These are phyloP conservation scores for Aspidapion aeneum DNA, from an alignment of 2,888 invertebrate species.

Conservation along the genomic window DNA sequence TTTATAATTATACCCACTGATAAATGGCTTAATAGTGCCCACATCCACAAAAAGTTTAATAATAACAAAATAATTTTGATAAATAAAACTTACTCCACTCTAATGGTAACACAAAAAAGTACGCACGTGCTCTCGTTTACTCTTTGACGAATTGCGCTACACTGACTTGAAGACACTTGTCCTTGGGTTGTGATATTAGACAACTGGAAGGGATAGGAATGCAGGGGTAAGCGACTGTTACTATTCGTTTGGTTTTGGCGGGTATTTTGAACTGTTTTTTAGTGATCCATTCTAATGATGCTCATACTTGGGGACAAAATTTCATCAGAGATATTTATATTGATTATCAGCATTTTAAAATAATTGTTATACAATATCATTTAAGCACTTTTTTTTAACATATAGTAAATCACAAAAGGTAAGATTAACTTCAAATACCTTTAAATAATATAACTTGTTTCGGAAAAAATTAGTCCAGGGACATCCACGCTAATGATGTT, in stretches of 20 bases:
- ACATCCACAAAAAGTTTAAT: neutral
- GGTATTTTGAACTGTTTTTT: neutral
- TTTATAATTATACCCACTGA: neutral
- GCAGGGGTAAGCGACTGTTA: neutral
- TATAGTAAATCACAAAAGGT: neutral
- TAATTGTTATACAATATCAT: neutral
- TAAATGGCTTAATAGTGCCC: neutral
- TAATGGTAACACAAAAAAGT: neutral
- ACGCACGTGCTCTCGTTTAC: neutral
- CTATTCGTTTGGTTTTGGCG: neutral
- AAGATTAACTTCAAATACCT: neutral
- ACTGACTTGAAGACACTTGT: neutral
- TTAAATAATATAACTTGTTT: neutral
- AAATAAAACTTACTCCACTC: neutral
- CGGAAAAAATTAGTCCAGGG: neutral
- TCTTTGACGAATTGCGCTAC: neutral
- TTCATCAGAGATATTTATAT: neutral
- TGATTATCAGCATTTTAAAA: neutral
- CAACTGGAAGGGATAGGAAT: neutral
- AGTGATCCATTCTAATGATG: neutral
- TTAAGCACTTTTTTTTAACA: neutral
- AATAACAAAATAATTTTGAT: neutral
- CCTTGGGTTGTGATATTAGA: neutral
- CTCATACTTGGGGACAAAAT: neutral
- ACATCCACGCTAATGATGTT: constrained; percentile 2